Evolutionary conservation across 2,888 invertebrate species (phyloP), one percentile per base, ranked within the genome.

Genomic region (Leptinotarsa haldemani): DNA sequence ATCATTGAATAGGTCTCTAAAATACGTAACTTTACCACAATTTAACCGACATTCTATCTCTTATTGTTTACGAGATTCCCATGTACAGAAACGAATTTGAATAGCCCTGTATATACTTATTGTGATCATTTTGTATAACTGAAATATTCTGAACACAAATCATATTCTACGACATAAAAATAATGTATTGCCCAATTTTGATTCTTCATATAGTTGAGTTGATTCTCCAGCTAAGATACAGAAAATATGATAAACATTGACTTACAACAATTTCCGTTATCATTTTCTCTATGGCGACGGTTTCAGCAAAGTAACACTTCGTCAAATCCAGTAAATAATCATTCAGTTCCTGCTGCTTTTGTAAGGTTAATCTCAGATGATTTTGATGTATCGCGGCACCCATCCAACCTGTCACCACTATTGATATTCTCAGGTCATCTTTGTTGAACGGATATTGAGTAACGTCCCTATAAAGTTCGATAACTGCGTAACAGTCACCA

Each of bases 401-500:
- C 80, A 88, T 86, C 88, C 88, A 88, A 25, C 87, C 87, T 5
- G 86, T 83, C 15, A 87, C 83, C 9, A 87, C 83, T 13, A 87
- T 83, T 2, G 84, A 82, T 47, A 87, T 84, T 79, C 85, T 86
- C 64, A 87, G 77, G 71, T 88, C 86, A 1, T 85, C 82, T 78
- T 84, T 84, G 52, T 75, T 77, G 74, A 87, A 88, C 2, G 83
- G 80, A 4, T 76, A 70, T 71, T 83, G 82, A 4, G 81, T 79
- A 4, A 84, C 79, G 66, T 90, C 89, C 76, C 90, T 85, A 79
- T 89, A 91, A 65, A 92, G 82, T 82, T 92, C 92, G 0, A 92
- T 85, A 0, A 92, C 90, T 1, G 91, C 91, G 72, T 90, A 89
- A 79, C 90, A 90, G 1, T 89, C 89, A 0, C 90, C 90, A 70